phyloP scores from a whole-genome alignment of 2,888 invertebrate species.

The Mellilla xanthometata region DNA sequence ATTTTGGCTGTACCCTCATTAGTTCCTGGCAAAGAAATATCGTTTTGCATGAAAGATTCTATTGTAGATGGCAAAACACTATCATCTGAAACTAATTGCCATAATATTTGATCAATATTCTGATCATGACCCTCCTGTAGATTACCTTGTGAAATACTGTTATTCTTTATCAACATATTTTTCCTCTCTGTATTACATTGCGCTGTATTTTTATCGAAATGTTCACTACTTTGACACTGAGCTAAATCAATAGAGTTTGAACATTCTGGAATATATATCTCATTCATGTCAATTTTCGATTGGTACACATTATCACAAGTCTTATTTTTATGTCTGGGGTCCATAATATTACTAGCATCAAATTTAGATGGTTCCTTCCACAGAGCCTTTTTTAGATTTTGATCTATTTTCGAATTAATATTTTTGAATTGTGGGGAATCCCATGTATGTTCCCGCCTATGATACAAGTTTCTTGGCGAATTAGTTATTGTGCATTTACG shows the following conservation, averaged over 20 bases:
- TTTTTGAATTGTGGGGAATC: slow-evolving; percentile 64
- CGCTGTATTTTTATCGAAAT: slow-evolving; percentile 49
- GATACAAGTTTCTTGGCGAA: slow-evolving; percentile 81
- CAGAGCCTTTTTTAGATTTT: slow-evolving; percentile 63
- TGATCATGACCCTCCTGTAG: slow-evolving; percentile 53
- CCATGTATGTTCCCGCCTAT: slow-evolving; percentile 78
- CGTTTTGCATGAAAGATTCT: slow-evolving; percentile 73
- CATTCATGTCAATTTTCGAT: slow-evolving; percentile 58
- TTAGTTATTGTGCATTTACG: slow-evolving; percentile 80
- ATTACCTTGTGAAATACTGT: slow-evolving; percentile 51
- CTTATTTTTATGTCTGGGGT: slow-evolving; percentile 68
- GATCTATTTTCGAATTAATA: slow-evolving; percentile 54
- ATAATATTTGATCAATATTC: slow-evolving; percentile 69
- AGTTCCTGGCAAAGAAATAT: slow-evolving; percentile 27
- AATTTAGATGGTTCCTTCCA: slow-evolving; percentile 78
- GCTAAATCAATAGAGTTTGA: slow-evolving; percentile 1
- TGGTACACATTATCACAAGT: slow-evolving; percentile 44
- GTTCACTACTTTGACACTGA: slow-evolving; percentile 32
- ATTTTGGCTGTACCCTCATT: slow-evolving; percentile 47
- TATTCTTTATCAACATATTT: slow-evolving; percentile 54
- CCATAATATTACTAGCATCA: slow-evolving; percentile 68
- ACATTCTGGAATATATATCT: slow-evolving; percentile 29
- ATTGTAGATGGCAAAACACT: slow-evolving; percentile 60
- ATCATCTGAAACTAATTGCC: slow-evolving; percentile 73
- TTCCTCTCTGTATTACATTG: slow-evolving; percentile 49